Evolutionary conservation across 2,888 invertebrate species (phyloP).

Genomic region (Caenorhabditis doughertyi): DNA sequence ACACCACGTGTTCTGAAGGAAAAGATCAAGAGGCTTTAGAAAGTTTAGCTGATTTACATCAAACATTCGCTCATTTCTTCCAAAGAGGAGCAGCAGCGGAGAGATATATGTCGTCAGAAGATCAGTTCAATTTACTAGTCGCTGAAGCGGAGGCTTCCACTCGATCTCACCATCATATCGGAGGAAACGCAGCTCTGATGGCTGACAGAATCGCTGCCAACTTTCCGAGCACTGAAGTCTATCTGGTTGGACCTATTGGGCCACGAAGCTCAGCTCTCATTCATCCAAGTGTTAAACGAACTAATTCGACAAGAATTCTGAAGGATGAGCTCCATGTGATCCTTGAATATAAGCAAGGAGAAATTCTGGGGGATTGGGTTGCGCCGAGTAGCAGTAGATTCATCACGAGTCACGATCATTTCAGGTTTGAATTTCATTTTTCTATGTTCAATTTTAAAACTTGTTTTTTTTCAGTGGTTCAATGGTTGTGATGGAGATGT

Average conservation of each 20-base stretch:
- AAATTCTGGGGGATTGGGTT: slow-evolving; percentile 83
- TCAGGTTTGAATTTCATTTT: slow-evolving; percentile 40
- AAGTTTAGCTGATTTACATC: slow-evolving; percentile 83
- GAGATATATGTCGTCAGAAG: slow-evolving; percentile 78
- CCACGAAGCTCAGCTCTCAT: slow-evolving; percentile 83
- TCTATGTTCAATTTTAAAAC: neutral
- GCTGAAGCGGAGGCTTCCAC: slow-evolving; percentile 69
- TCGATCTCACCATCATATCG: slow-evolving; percentile 83
- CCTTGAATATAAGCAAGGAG: slow-evolving; percentile 84
- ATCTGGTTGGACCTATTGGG: slow-evolving; percentile 84
- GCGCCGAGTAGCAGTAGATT: slow-evolving; percentile 84
- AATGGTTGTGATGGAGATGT: slow-evolving; percentile 83
- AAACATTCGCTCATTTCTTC: slow-evolving; percentile 84
- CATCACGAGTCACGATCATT: slow-evolving; percentile 84
- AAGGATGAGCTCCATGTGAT: slow-evolving; percentile 84
- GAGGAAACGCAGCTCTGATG: slow-evolving; percentile 85
- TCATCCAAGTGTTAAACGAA: slow-evolving; percentile 83
- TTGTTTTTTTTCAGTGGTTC: slow-evolving; percentile 72
- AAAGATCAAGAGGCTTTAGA: slow-evolving; percentile 65
- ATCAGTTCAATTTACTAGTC: slow-evolving; percentile 75
- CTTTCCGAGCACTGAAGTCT: slow-evolving; percentile 84
- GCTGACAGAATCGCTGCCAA: slow-evolving; percentile 83
- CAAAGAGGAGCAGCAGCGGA: slow-evolving; percentile 84
- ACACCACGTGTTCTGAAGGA: slow-evolving; percentile 79
- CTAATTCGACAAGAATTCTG: slow-evolving; percentile 81